phyloP scores from a whole-genome alignment of 1,140 invertebrate species.

The Phortica variegata region DNA sequence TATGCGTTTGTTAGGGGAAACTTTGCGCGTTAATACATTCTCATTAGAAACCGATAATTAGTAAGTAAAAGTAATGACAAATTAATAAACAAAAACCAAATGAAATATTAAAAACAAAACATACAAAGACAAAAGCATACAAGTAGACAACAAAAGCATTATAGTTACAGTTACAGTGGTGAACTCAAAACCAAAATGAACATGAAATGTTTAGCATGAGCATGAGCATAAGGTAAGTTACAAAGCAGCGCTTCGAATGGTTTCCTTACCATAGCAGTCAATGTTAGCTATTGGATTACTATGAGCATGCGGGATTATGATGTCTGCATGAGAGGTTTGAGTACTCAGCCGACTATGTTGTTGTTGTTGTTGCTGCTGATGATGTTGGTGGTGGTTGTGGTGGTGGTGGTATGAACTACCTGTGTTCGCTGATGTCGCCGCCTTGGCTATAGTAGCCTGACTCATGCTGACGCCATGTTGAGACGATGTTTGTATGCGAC shows the following conservation, averaged over 20 bases:
- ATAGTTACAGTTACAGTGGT: no score
- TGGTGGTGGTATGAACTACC: constrained; percentile 32
- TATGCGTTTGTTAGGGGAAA: no score
- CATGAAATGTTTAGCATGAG: no score
- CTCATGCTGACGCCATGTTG: constrained; percentile 23
- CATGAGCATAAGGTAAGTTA: no score
- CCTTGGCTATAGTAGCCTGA: constrained; percentile 4
- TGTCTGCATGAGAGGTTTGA: not conserved
- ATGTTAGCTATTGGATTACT: constrained; percentile 33
- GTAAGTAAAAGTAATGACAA: no score
- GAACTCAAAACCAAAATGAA: no score
- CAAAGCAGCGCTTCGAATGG: no score
- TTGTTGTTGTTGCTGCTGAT: constrained; percentile 28
- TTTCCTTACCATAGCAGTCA: constrained; percentile 50
- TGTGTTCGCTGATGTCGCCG: not conserved
- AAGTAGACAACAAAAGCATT: constrained; percentile 8
- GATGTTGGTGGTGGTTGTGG: constrained; percentile 18
- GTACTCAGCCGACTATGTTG: constrained; percentile 4
- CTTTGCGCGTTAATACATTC: no score
- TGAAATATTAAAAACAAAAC: constrained; percentile 18
- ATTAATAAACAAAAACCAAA: constrained; percentile 17
- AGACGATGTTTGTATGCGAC: constrained; percentile 47
- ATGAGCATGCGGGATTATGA: not conserved
- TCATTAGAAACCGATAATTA: no score
- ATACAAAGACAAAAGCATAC: constrained; percentile 14